Evolutionary conservation across 2,888 invertebrate genomes (phyloP), one percentile per base, ranked within the genome.

Genomic region (Stegana nigrithorax): DNA sequence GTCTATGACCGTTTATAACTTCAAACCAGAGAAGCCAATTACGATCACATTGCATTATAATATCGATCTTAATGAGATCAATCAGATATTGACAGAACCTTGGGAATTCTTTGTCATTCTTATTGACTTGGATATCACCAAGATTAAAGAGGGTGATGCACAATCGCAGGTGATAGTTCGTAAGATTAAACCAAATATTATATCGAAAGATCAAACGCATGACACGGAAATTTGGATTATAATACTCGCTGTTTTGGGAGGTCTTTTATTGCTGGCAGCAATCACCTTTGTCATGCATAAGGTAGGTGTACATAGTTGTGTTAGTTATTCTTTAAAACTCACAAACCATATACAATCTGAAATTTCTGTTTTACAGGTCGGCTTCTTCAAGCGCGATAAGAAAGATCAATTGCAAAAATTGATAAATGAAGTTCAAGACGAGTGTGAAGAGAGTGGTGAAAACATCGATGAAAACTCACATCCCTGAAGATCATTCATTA

Each of bases 141-240:
- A 39, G 10, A n/a, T n/a, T n/a, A n/a, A n/a, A n/a, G n/a, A n/a
- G n/a, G n/a, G n/a, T n/a, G n/a, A n/a, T n/a, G 45, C 45, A 10
- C 45, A 47, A 21, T 72, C 83, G 1, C 60, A 84, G 32, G 67
- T 68, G 6, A 72, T 85, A 2, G 77, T 70, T 32, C 78, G 78
- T 26, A 82, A 78, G 44, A 80, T 84, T 14, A 83, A 84, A 27
- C 83, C 85, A 42, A 85, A 84, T 64, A 80, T 85, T 17, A 83
- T 86, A 65, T 85, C 84, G n/a, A 85, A 85, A 62, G 83, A 85
- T 76, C 74, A 82, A 59, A 67, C 78, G 3, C 74, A 73, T 4
- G 67, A 64, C 6, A 73, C 83, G 19, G 85, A 84, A 21, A 77
- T 85, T 14, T 88, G 88, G 88, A 83, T 87, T 45, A 84, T 84